phyloP scores from a whole-genome alignment of 2,113 vertebrate species.

The Macheiramphus alcinus region DNA sequence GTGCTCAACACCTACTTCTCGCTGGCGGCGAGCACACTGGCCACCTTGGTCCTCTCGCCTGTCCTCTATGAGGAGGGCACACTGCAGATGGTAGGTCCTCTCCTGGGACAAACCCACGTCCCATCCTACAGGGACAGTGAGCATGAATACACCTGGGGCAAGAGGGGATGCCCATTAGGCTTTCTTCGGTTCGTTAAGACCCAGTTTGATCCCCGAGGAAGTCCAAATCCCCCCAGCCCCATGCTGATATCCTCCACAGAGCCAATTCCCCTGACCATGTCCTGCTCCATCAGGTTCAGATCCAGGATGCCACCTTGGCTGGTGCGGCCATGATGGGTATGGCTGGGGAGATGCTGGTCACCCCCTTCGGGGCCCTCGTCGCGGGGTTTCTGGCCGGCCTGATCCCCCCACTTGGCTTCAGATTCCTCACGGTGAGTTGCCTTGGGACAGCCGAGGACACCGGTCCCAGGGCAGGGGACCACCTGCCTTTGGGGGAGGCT shows the following conservation, averaged over 20 bases:
- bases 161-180: background rate
- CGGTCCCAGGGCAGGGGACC: background rate
- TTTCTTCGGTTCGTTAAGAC: background rate
- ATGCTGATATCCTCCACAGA: background rate
- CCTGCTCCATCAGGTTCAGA: constrained; percentile 78
- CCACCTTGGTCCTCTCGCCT: constrained; percentile 79
- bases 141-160: background rate
- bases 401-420: constrained; percentile 84
- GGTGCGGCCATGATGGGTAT: constrained; percentile 85
- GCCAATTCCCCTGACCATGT: background rate
- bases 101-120: background rate
- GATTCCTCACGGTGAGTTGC: constrained; percentile 80
- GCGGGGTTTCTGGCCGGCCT: constrained; percentile 84
- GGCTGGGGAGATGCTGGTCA: constrained; percentile 90
- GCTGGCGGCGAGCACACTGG: constrained; percentile 80
- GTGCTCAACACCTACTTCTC: constrained; percentile 90
- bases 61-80: constrained; percentile 75
- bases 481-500: background rate
- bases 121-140: fast-evolving
- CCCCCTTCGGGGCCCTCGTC: constrained; percentile 86
- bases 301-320: constrained; percentile 89
- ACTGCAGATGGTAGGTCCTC: constrained; percentile 81
- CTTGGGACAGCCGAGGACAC: background rate
- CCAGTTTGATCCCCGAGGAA: background rate
- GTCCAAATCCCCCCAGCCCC: too few species aligned